Base-by-base conservation (phyloP, 2,888 invertebrate species). In the Steromphala cineraria region DNA sequence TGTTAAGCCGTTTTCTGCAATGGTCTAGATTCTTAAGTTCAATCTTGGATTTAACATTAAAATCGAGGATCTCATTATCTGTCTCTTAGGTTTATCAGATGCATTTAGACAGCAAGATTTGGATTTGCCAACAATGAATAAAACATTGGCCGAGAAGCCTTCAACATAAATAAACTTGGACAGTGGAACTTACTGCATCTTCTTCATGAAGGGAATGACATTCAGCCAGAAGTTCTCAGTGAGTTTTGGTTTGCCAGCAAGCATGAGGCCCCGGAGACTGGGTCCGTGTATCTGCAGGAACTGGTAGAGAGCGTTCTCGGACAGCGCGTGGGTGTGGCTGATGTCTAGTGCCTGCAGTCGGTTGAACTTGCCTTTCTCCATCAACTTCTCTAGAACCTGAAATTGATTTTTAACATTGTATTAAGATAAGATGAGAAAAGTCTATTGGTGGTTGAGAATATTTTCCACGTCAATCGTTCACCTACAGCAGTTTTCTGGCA, bases 141-240 rank as follows among this genome's bases (percentile, higher is more conserved):
- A 36, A 36, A 36, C 36, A 36, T n/a, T n/a, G n/a, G n/a, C n/a
- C n/a, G n/a, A n/a, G n/a, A n/a, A n/a, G n/a, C n/a, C n/a, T n/a
- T n/a, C n/a, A n/a, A n/a, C 36, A 36, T 4, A 2, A 4, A 36
- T 36, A 36, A 7, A 36, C 4, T 7, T 2, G 4, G 7, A 36
- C 36, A 36, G 36, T 36, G 2, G 0, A 5, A 81, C 88, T 94
- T 92, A 99, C 99, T 96, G 98, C 88, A 98, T 96, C 92, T 98
- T 98, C 81, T 96, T 96, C 77, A 99, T 94, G 85, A 97, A 96
- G 0, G 98, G 98, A 86, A 99, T 95, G 85, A 98, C 97, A 88
- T 97, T 97, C 94, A 98, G 97, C 98, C 99, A 99, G 87, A 99
- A 95, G 92, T 98, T 98, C 94, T 99, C 99, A 0, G 99, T 98